Conservation (phyloP, 2,797 vertebrate species). For the Glyptemys insculpta region DNA sequence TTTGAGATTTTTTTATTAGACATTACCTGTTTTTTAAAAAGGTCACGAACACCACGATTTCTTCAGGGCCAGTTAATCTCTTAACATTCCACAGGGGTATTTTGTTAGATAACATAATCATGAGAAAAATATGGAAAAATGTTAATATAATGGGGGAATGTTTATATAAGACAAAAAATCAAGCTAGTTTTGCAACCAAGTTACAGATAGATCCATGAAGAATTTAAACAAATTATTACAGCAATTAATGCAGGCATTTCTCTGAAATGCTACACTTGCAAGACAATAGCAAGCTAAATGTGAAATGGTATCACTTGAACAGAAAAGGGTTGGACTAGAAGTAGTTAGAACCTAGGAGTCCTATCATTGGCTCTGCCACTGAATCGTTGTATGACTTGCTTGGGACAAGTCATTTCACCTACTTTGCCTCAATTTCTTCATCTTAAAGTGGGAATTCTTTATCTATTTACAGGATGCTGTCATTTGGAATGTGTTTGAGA, state of each 20-base stretch:
- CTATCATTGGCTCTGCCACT: neutral
- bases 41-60: neutral
- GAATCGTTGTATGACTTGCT: neutral
- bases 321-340: neutral
- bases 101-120: neutral
- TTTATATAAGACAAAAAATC: neutral
- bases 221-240: neutral
- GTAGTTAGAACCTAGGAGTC: neutral
- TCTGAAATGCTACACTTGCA: neutral
- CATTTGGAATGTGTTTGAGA: neutral
- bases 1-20: neutral
- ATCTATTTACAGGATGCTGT: neutral
- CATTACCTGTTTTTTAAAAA: neutral
- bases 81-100: neutral
- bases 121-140: neutral
- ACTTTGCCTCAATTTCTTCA: neutral
- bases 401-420: neutral
- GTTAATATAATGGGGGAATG: neutral
- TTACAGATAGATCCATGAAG: neutral
- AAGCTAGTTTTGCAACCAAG: neutral
- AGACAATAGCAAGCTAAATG: neutral
- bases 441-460: neutral
- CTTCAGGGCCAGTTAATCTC: neutral
- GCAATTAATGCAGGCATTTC: neutral
- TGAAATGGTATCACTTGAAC: neutral